Percentiles rank a stretch among this genome's conserved stretches.
These are phyloP conservation scores for western clawed frog (Xenopus tropicalis) DNA, from an alignment of 2,113 vertebrate species.

Conservation along the genomic window UCB_Xtro_10.0 CM004449.2:25529001-25529500, in stretches of 20 bases:
- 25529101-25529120: slow-evolving; percentile 4
- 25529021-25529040: too few species aligned
- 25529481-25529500: too few species aligned
- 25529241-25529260: neutral
- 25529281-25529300: slow-evolving; percentile 19
- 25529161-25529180: slow-evolving; percentile 22
- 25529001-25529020: too few species aligned
- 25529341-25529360: slow-evolving; percentile 19
- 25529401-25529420: neutral
- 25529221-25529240: neutral
- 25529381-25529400: neutral
- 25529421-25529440: too few species aligned
- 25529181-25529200: slow-evolving; percentile 1
- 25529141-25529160: slow-evolving; percentile 4
- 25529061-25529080: slow-evolving; percentile 14
- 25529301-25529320: slow-evolving; percentile 6
- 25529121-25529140: slow-evolving; percentile 12
- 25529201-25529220: neutral
- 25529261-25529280: neutral
- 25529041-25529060: slow-evolving; percentile 1
- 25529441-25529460: too few species aligned
- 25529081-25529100: slow-evolving; percentile 18
- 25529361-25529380: neutral
- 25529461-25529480: too few species aligned
- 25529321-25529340: slow-evolving; percentile 3